Conservation (phyloP, 1,140 invertebrate genomes). For the Caenorhabditis inopinata region DNA sequence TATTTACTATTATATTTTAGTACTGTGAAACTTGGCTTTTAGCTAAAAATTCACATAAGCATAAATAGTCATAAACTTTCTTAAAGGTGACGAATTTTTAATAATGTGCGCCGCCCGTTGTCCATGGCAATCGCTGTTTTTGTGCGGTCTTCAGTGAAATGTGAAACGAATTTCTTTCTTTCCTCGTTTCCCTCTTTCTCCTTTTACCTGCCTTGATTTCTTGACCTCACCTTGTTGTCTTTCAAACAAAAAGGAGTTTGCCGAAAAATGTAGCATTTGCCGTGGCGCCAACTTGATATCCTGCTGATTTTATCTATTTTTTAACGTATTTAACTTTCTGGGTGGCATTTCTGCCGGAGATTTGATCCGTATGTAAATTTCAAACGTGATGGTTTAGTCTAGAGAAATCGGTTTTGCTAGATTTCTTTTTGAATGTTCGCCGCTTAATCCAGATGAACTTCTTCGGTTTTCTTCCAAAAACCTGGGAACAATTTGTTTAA, state of each 20-base stretch:
- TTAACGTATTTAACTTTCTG: too few species aligned
- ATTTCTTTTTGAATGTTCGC: too few species aligned
- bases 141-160: not conserved
- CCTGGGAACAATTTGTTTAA: too few species aligned
- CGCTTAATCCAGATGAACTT: too few species aligned
- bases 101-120: not conserved
- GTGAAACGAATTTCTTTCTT: not conserved
- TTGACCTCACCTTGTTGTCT: not conserved
- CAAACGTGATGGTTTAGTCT: too few species aligned
- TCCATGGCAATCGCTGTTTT: conserved; percentile 19
- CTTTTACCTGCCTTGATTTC: not conserved
- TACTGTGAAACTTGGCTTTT: not conserved
- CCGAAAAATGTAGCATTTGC: not conserved
- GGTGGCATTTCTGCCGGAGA: too few species aligned
- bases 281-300: not conserved
- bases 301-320: not conserved
- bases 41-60: not conserved
- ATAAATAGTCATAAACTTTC: not conserved
- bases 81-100: not conserved
- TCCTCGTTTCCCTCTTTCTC: not conserved
- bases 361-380: too few species aligned
- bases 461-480: too few species aligned
- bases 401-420: too few species aligned
- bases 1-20: not conserved
- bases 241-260: not conserved